Evolutionary conservation across 2,797 vertebrate genomes (phyloP), one percentile per base, ranked within the genome.

Genomic region (Oceanodroma leucorhoa): DNA sequence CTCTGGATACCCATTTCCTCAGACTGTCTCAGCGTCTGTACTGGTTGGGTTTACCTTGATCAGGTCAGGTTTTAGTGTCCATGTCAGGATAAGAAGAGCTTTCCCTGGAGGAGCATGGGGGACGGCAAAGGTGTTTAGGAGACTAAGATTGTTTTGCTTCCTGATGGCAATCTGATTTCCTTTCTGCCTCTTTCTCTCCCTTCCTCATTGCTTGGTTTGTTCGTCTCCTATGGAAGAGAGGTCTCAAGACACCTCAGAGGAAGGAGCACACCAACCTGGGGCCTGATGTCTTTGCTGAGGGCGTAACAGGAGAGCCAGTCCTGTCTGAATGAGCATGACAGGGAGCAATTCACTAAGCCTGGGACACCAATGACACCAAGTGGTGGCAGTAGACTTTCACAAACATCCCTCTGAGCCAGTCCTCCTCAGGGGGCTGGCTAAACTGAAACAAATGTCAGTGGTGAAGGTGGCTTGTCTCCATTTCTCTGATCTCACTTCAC

Each of bases 171-270:
- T 55, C 32, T 87, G 60, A 57, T 64, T 32, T 40, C 30, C 69
- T 50, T 83, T 11, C 58, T 82, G 43, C 26, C 21, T 81, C 85
- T 76, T 26, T 79, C 34, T 23, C 34, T 70, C 53, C 67, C 84
- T 97, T 98, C 66, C 95, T 98, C 7, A 96, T 98, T 78, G 98
- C 98, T 58, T 98, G 89, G 38, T 89, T 98, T 91, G 98, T 98
- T 93, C 98, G 98, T 48, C 95, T 82, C 54, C 96, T 98, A 40
- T 97, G 98, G 48, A 98, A 97, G 85, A 97, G 96, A 93, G 97
- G 96, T 80, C 98, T 98, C 96, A 98, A 96, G 95, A 98, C 97
- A 88, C 97, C 98, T 57, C 93, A 98, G 91, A 98, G 96, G 84
- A 96, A 92, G 73, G 94, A 96, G 65, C 57, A 91, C 10, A 82